Percentiles rank a stretch among this genome's conserved stretches.
These are phyloP conservation scores for Philopotamus ludificatus DNA, from an alignment of 1,140 invertebrate species.

Conservation along the genomic window DNA sequence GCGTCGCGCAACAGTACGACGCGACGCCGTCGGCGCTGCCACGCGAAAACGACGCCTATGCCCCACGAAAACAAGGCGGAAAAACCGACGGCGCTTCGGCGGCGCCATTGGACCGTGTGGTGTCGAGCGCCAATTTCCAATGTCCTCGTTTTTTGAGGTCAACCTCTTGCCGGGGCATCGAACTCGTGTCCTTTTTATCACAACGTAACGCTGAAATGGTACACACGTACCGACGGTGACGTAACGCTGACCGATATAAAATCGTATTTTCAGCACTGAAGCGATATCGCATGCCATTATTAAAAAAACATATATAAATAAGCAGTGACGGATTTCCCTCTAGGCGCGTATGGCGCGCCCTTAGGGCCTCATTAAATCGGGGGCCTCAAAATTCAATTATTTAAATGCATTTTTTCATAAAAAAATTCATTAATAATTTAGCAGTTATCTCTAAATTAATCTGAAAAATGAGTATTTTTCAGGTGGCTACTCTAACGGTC, in stretches of 20 bases:
- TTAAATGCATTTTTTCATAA: no score
- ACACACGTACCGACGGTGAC: conserved; percentile 24
- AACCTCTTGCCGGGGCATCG: conserved; percentile 31
- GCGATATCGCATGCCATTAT: neutral
- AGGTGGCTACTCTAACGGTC: no score
- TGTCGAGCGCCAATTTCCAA: conserved; percentile 34
- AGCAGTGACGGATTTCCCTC: no score
- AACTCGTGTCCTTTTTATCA: conserved; percentile 38
- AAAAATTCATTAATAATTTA: no score
- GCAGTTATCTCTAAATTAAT: no score
- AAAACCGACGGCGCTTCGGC: neutral
- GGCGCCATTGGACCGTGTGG: no score
- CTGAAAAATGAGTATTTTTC: no score
- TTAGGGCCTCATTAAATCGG: no score
- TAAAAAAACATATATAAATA: no score
- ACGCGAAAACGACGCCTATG: neutral
- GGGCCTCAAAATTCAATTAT: no score
- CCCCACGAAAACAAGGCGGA: neutral
- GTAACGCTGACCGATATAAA: conserved; percentile 27
- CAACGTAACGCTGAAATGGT: conserved; percentile 23
- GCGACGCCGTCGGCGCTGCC: neutral
- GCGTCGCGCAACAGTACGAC: conserved; percentile 20
- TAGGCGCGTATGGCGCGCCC: no score
- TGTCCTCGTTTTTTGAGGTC: conserved; percentile 42
- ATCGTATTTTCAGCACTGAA: neutral